These are phyloP conservation scores for Turritopsis dohrnii DNA, from an alignment of 30 jellyfish, hydroid and myxozoan genomes.

Conservation along the genomic window DNA sequence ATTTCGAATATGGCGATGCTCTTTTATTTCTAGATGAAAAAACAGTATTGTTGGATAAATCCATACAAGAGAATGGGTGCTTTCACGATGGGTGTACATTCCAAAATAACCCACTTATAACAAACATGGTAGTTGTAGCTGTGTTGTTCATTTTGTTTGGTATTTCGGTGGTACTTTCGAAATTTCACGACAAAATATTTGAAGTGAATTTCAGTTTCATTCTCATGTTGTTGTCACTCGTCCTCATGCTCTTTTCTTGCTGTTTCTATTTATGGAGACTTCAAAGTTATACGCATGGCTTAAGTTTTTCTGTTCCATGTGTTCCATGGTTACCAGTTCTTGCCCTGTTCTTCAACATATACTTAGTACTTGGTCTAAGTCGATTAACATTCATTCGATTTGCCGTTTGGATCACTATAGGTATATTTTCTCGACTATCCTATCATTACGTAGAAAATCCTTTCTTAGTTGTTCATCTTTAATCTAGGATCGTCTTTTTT, in stretches of 20 bases:
- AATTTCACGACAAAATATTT: neutral
- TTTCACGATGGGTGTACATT: constrained; percentile 1
- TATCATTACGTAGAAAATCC: neutral
- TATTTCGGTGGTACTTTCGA: neutral
- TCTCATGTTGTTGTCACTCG: neutral
- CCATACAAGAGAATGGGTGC: neutral
- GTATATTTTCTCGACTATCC: neutral
- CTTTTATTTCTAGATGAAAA: neutral
- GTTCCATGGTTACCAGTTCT: constrained; percentile 27
- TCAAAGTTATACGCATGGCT: neutral
- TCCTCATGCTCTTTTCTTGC: neutral
- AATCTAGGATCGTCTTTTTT: too few species aligned
- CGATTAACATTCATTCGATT: constrained; percentile 16
- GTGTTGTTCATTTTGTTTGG: neutral
- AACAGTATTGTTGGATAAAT: neutral
- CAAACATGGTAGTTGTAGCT: neutral
- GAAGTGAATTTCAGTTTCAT: neutral
- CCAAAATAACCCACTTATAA: constrained; percentile 1
- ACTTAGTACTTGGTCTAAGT: constrained; percentile 6
- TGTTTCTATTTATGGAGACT: constrained; percentile 4
- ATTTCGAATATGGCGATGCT: too few species aligned
- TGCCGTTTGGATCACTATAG: constrained; percentile 23
- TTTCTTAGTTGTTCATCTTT: neutral
- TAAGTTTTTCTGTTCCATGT: constrained; percentile 1
- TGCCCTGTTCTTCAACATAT: constrained; percentile 14